phyloP scores from a whole-genome alignment of 2,797 vertebrate species.

The Pseudochaenichthys georgianus region DNA sequence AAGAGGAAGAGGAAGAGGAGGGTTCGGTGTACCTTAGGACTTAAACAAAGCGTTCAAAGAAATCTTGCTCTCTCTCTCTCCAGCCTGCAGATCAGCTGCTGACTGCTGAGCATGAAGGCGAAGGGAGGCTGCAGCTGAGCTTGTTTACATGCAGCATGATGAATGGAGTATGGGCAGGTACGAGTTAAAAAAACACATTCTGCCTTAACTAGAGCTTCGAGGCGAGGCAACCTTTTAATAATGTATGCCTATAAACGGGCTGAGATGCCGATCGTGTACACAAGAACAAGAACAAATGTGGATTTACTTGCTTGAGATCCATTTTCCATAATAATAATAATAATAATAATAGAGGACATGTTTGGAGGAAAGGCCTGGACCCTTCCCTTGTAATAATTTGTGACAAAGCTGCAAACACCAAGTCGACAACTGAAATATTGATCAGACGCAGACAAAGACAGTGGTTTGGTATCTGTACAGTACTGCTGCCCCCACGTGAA shows the following conservation, averaged over 20 bases:
- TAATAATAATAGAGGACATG: slow-evolving; percentile 10
- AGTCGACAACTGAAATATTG: slow-evolving; percentile 60
- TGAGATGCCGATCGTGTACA: slow-evolving; percentile 6
- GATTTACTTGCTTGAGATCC: slow-evolving; percentile 17
- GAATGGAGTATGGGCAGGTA: slow-evolving; percentile 27
- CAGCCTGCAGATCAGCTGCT: slow-evolving; percentile 41
- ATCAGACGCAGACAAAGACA: slow-evolving; percentile 54
- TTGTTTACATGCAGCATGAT: not conserved
- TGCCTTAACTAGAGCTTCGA: slow-evolving; percentile 18
- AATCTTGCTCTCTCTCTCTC: slow-evolving; percentile 10
- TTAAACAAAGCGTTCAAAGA: slow-evolving; percentile 21
- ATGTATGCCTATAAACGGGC: slow-evolving; percentile 36
- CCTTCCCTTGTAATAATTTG: slow-evolving; percentile 18
- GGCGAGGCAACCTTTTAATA: slow-evolving; percentile 45
- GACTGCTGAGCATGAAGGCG: slow-evolving; percentile 48
- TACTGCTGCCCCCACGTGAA: slow-evolving; percentile 78
- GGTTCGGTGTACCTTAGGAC: not conserved
- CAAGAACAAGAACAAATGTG: not conserved
- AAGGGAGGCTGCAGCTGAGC: not conserved
- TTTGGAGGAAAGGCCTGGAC: not conserved
- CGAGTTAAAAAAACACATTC: slow-evolving; percentile 15
- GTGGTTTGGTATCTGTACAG: slow-evolving; percentile 60
- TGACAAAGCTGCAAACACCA: slow-evolving; percentile 29
- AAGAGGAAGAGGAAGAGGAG: not conserved
- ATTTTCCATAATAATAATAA: not conserved